phyloP scores from a whole-genome alignment of 1,140 invertebrate genomes.

The Adoxophyes honmai region DNA sequence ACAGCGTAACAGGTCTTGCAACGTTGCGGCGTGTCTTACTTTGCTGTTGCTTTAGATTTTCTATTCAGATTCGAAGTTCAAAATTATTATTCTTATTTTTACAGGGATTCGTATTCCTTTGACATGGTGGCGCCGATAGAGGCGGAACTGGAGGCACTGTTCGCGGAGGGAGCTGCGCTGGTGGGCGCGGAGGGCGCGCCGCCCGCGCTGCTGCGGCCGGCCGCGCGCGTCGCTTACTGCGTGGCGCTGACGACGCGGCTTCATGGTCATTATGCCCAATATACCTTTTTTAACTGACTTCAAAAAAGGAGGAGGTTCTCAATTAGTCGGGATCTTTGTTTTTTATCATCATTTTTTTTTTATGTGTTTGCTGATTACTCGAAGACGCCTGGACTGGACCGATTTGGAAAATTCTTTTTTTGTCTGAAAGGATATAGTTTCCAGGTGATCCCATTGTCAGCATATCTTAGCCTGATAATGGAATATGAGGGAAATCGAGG shows the following conservation, averaged over 20 bases:
- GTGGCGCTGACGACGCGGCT: constrained; percentile 29
- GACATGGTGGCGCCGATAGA: constrained; percentile 33
- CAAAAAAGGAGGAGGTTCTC: too few species aligned
- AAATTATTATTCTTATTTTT: background rate
- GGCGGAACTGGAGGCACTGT: constrained; percentile 43
- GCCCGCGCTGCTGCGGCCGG: constrained; percentile 32
- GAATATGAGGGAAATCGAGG: too few species aligned
- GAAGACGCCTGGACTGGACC: too few species aligned
- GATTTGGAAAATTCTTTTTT: too few species aligned
- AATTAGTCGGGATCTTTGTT: background rate
- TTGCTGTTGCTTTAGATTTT: too few species aligned
- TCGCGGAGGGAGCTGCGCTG: constrained; percentile 28
- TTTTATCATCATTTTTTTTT: background rate
- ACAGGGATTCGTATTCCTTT: constrained; percentile 31
- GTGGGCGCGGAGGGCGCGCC: constrained; percentile 22
- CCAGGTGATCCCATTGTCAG: too few species aligned
- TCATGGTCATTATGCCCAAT: constrained; percentile 43
- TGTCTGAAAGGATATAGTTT: too few species aligned
- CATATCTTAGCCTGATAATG: too few species aligned
- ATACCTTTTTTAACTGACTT: background rate
- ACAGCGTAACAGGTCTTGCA: constrained; percentile 33
- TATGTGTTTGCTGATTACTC: too few species aligned
- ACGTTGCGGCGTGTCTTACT: background rate
- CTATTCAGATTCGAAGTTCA: too few species aligned
- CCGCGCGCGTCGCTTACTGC: constrained; percentile 39